phyloP scores from a whole-genome alignment of 2,888 invertebrate genomes.

The Clitarchus hookeri region DNA sequence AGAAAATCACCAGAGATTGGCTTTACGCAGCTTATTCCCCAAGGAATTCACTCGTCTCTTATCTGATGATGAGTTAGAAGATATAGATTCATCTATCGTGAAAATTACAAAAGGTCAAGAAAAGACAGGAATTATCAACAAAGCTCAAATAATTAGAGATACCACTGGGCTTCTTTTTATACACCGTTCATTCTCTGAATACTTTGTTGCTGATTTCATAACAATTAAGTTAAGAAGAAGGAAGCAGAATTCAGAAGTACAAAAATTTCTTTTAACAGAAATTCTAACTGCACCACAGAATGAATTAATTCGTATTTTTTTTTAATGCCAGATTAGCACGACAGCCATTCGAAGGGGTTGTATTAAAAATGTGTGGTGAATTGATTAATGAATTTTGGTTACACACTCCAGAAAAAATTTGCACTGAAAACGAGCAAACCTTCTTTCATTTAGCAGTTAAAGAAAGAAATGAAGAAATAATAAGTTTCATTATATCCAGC shows the following conservation, averaged over 20 bases:
- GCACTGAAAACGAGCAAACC: neutral
- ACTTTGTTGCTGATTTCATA: neutral
- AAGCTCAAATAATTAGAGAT: neutral
- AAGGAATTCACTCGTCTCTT: neutral
- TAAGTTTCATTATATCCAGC: neutral
- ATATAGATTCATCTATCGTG: neutral
- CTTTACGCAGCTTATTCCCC: neutral
- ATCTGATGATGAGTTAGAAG: neutral
- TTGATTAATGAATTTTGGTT: neutral
- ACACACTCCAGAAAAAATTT: neutral
- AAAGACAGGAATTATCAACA: neutral
- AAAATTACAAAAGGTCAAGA: neutral
- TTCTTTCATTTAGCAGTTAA: neutral
- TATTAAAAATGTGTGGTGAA: neutral
- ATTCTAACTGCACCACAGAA: neutral
- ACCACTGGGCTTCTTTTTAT: neutral
- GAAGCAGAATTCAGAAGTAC: neutral
- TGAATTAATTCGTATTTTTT: constrained; percentile 8
- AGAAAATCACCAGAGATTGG: neutral
- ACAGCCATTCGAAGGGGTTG: neutral
- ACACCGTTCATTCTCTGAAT: neutral
- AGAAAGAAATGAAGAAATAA: neutral
- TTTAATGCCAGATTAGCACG: neutral
- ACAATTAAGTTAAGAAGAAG: neutral
- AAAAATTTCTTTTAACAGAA: neutral